Evolutionary conservation across 2,113 vertebrate species (phyloP).

Genomic region (Callaeas wilsoni): DNA sequence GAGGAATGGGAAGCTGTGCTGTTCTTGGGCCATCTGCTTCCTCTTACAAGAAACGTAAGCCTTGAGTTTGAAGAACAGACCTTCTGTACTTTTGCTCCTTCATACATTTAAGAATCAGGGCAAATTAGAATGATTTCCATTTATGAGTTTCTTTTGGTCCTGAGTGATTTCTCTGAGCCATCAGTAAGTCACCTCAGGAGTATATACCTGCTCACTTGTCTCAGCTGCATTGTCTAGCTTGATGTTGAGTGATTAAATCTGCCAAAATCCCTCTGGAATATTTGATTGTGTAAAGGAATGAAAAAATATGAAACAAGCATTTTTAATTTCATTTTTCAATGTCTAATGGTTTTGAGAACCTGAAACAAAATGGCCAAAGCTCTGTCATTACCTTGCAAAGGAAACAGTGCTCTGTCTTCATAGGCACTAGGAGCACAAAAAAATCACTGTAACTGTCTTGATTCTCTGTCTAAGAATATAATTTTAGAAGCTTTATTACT

Average conservation of each 20-base stretch:
- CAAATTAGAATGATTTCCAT: neutral
- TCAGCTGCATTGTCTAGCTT: neutral
- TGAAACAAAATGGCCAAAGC: neutral
- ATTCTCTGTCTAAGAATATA: neutral
- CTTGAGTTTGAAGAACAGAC: neutral
- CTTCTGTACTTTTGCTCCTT: neutral
- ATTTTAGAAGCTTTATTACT: neutral
- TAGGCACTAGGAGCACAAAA: neutral
- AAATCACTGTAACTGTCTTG: neutral
- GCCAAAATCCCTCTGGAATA: neutral
- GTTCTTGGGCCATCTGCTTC: neutral
- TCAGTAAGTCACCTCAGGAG: neutral
- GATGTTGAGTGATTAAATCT: neutral
- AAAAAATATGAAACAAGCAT: neutral
- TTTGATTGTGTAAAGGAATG: neutral
- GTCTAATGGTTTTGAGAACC: neutral
- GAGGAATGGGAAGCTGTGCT: neutral
- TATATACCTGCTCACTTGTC: neutral
- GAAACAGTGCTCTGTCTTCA: neutral
- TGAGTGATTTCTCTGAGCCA: neutral
- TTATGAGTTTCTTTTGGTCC: neutral
- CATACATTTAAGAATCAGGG: neutral
- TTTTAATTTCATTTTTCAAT: neutral
- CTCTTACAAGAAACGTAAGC: neutral
- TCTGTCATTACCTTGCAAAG: neutral